Evolutionary conservation across 1,140 invertebrate species (phyloP), one percentile per base, ranked within the genome.

Genomic region (Eurosta solidaginis): DNA sequence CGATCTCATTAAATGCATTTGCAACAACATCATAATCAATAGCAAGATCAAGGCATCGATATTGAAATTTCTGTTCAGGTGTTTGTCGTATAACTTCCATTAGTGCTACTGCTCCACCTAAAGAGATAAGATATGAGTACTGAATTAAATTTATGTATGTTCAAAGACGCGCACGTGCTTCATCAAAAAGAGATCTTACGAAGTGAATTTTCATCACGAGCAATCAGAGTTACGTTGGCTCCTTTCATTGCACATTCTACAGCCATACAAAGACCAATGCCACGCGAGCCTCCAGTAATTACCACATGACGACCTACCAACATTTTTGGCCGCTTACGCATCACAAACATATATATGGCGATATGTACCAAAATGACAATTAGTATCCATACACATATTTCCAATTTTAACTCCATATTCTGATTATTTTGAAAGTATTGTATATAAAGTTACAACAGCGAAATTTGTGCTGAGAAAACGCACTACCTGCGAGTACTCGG

Each of bases 281-380:
- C 97, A 89, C 96, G 97, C 0, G 97, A 98, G 40, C 97, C 97
- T 63, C 97, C 97, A 29, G 96, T 97, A n/a, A 98, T 90, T 29
- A 92, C 90, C 50, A 93, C 91, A 88, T 93, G 92, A 82, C 89
- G 91, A 9, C 88, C 88, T 3, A 83, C 77, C 45, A 87, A 82
- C 74, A 78, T 81, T 68, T 77, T 82, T 81, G 83, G 44, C 27
- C 78, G 76, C 73, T 87, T 87, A 10, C 73, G 76, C 81, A 84
- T 85, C 14, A 88, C 85, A 78, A 87, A 87, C 10, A 83, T 9
- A 27, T 77, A 83, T 5, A 84, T 75, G 9, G 81, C 27, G 54
- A 81, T 17, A 74, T 84, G 83, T 10, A 78, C 81, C 17, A 82
- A 78, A 29, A 81, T 42, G 4, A 81, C 83, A 25, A 82, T 9